phyloP scores from a whole-genome alignment of 2,888 invertebrate species.

The Thelaira solivaga region DNA sequence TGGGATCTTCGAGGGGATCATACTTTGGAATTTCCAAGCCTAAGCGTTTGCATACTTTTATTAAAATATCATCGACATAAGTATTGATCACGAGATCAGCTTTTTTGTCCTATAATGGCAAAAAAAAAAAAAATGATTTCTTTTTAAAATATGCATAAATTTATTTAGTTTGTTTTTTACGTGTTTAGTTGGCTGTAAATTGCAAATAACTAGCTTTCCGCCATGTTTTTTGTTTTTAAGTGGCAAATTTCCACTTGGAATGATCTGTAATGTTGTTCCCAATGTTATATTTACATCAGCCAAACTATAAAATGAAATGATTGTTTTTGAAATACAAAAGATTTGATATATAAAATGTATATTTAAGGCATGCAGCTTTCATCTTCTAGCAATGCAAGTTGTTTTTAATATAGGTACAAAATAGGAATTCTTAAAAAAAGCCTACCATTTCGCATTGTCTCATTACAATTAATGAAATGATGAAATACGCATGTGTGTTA shows the following conservation, averaged over 20 bases:
- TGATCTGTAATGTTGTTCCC: slow-evolving; percentile 98
- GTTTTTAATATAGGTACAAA: too few species aligned
- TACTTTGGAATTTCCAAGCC: slow-evolving; percentile 86
- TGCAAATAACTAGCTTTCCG: slow-evolving; percentile 94
- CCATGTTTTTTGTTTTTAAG: slow-evolving; percentile 89
- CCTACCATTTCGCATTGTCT: too few species aligned
- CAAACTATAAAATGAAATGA: slow-evolving; percentile 81
- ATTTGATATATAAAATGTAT: neutral
- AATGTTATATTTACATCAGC: slow-evolving; percentile 95
- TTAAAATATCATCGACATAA: slow-evolving; percentile 91
- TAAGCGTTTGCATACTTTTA: slow-evolving; percentile 85
- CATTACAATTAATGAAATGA: too few species aligned
- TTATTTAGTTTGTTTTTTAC: slow-evolving; percentile 81
- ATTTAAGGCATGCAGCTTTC: neutral
- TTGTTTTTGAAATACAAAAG: neutral
- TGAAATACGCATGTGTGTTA: too few species aligned
- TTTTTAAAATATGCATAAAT: neutral
- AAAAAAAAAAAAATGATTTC: neutral
- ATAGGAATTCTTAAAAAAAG: too few species aligned
- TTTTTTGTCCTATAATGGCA: slow-evolving; percentile 85
- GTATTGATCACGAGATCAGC: slow-evolving; percentile 92
- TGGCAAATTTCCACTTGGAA: slow-evolving; percentile 97
- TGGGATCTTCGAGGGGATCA: slow-evolving; percentile 82
- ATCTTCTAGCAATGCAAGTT: too few species aligned
- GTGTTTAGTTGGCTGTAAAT: slow-evolving; percentile 98